phyloP scores from a whole-genome alignment of 30 jellyfish, hydroid and myxozoan genomes.

The Rhopilema esculentum region DNA sequence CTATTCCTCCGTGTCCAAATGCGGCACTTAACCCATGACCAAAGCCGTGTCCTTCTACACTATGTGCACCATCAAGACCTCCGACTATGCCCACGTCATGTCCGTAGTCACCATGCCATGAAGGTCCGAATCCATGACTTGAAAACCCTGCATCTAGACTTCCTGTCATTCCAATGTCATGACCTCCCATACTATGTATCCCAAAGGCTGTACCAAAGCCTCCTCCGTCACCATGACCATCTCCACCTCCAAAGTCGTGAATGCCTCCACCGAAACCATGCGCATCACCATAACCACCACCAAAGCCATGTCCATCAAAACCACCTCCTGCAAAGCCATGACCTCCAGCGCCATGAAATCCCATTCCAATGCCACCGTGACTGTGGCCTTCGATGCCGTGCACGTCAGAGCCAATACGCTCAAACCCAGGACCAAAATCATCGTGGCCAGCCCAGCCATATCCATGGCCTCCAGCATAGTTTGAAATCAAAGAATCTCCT shows the following conservation, averaged over 20 bases:
- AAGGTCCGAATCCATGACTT: constrained; percentile 37
- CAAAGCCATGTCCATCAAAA: constrained; percentile 44
- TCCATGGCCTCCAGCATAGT: constrained; percentile 61
- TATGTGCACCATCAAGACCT: constrained; percentile 32
- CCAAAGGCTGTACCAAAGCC: constrained; percentile 50
- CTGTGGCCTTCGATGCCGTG: constrained; percentile 66
- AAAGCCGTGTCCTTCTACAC: constrained; percentile 53
- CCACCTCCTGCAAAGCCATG: constrained; percentile 43
- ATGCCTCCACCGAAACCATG: constrained; percentile 30
- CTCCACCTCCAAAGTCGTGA: constrained; percentile 36
- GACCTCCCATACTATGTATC: constrained; percentile 25
- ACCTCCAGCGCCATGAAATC: constrained; percentile 53
- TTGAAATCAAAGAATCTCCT: constrained; percentile 22
- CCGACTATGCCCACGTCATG: constrained; percentile 31
- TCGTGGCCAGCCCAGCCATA: constrained; percentile 50
- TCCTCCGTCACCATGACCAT: constrained; percentile 35
- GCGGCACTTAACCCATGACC: constrained; percentile 30
- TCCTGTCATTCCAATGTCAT: constrained; percentile 29
- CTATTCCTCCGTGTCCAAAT: constrained; percentile 39
- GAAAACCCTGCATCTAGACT: background rate
- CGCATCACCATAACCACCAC: constrained; percentile 30
- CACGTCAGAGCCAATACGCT: constrained; percentile 34
- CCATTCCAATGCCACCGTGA: constrained; percentile 37
- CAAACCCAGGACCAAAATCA: constrained; percentile 61
- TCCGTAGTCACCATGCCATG: constrained; percentile 50